phyloP scores from a whole-genome alignment of 2,797 vertebrate genomes.

The Mormyrus hasselquistii region DNA sequence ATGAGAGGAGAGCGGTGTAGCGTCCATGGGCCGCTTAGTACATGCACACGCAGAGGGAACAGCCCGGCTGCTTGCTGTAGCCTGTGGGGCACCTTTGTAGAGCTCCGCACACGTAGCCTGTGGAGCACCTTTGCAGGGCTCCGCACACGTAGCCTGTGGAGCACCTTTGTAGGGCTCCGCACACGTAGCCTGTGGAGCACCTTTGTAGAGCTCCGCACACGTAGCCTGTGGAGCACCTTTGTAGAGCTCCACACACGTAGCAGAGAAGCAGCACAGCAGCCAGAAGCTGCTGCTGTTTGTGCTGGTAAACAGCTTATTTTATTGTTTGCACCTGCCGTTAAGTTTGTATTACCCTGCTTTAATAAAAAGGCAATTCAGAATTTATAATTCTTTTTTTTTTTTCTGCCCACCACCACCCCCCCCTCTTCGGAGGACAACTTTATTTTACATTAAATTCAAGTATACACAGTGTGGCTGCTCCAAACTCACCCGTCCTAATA shows the following conservation, averaged over 20 bases:
- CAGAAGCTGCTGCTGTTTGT: not conserved
- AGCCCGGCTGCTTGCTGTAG: not conserved
- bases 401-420: too few relatives aligned
- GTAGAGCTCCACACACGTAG: not conserved
- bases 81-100: too few relatives aligned
- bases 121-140: too few relatives aligned
- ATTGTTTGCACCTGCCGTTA: not conserved
- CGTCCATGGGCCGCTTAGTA: not conserved
- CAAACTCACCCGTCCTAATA: too few relatives aligned
- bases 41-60: not conserved
- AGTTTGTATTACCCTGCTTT: not conserved
- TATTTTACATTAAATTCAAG: too few relatives aligned
- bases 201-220: not conserved
- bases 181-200: not conserved
- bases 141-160: too few relatives aligned
- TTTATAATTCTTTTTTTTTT: not conserved
- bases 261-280: not conserved
- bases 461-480: too few relatives aligned
- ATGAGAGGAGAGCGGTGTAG: not conserved
- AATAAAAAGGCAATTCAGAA: not conserved
- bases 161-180: too few relatives aligned
- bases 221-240: not conserved
- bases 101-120: too few relatives aligned
- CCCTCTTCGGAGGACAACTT: too few relatives aligned
- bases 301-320: not conserved